Evolutionary conservation across 2,797 vertebrate species (phyloP).

Genomic region (Enteromius viviparus): DNA sequence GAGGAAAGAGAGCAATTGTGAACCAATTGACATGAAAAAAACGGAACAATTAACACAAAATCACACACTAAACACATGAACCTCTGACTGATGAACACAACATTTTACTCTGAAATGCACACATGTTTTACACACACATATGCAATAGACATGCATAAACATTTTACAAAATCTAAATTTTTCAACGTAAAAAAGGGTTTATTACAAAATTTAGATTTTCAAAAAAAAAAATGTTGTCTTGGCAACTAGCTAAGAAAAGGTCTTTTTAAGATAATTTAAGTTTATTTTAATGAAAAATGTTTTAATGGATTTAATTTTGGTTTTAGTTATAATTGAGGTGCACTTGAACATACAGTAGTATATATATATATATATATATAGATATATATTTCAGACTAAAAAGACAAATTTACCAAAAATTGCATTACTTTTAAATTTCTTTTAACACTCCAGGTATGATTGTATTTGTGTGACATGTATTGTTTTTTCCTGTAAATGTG

Average conservation of each 20-base stretch:
- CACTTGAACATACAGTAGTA: not conserved
- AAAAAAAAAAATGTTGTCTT: no score
- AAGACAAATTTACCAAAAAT: not conserved
- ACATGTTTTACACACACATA: not conserved
- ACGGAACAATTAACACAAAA: not conserved
- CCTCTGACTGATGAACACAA: not conserved
- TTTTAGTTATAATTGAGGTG: not conserved
- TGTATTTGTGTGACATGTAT: not conserved
- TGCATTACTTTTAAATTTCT: no score
- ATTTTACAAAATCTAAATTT: not conserved
- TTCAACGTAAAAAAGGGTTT: not conserved
- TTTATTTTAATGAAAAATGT: not conserved
- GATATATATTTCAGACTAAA: not conserved
- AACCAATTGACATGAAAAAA: conserved; percentile 15
- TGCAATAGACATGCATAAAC: not conserved
- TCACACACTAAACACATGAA: not conserved
- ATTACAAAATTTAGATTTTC: no score
- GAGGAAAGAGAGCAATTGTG: conserved; percentile 65
- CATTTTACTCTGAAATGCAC: not conserved
- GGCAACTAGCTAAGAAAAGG: no score
- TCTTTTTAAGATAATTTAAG: not conserved
- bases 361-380: no score
- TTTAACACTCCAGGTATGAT: not conserved
- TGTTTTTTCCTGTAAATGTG: not conserved
- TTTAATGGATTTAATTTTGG: not conserved